Evolutionary conservation across 2,797 vertebrate genomes (phyloP).

Genomic region (Sternotherus odoratus): DNA sequence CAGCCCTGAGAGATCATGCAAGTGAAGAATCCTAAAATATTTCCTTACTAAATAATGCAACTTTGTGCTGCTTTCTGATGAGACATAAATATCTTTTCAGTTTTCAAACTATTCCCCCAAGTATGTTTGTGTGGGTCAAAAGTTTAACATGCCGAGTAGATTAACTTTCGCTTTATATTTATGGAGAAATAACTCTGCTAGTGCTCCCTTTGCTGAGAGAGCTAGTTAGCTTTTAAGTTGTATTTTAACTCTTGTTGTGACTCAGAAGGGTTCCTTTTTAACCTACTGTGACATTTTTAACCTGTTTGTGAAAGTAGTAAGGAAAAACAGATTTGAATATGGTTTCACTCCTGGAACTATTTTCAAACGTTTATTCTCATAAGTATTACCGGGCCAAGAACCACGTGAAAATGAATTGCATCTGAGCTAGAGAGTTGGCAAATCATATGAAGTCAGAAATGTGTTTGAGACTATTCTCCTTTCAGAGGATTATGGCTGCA

Average conservation of each 20-base stretch:
- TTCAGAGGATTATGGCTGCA: background rate
- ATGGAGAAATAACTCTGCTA: background rate
- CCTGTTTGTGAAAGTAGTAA: background rate
- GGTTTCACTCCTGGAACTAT: background rate
- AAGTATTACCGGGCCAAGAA: background rate
- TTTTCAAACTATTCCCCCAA: background rate
- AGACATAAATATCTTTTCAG: background rate
- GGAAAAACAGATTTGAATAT: background rate
- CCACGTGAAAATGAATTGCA: background rate
- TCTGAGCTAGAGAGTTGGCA: background rate
- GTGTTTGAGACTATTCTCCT: background rate
- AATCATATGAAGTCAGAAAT: background rate
- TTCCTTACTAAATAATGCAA: background rate
- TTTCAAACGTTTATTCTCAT: background rate
- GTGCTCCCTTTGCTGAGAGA: background rate
- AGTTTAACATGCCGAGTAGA: background rate
- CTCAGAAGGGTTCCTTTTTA: background rate
- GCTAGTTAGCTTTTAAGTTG: background rate
- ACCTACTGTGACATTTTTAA: background rate
- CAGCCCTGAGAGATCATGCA: background rate
- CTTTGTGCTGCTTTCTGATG: background rate
- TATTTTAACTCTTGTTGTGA: background rate
- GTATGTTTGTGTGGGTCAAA: background rate
- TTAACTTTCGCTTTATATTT: background rate
- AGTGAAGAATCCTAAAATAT: background rate